Evolutionary conservation across 2,888 invertebrate genomes (phyloP), one percentile per base, ranked within the genome.

Genomic region (Onthophagus sagittarius): DNA sequence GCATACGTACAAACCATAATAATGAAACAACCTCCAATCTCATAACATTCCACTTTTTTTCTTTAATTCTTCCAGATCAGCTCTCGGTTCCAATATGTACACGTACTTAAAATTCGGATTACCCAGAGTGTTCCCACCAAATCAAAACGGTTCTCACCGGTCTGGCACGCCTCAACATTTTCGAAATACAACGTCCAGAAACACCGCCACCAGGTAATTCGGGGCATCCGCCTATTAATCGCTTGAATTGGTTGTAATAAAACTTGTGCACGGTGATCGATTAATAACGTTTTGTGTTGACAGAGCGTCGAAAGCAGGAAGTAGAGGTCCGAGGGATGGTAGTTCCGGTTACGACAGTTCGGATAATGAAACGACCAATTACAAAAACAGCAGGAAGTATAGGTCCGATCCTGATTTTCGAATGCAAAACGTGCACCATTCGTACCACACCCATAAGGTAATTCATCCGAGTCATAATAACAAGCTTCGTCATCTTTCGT

Each of bases 291-390:
- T 13, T 73, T 65, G 64, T 32, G 31, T 62, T 70, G 71, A 53
- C 78, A 90, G 90, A 80, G 87, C 87, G 76, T 88, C 88, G 73
- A 87, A 90, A 78, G 86, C 88, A 79, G 84, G 84, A 76, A 88
- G 86, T 79, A 87, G 92, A 75, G 92, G 92, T 3, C 88, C 90
- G 74, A 88, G 94, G 70, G 95, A 95, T 82, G 95, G 94, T 0
- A 95, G 95, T n/a, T 95, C 95, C 76, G 96, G 96, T 9, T 96
- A 96, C 85, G 95, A 96, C 82, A 96, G 95, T 80, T 96, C 95
- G 75, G 96, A 96, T 85, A 92, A 92, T 85, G 92, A 92, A 83
- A 92, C 92, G 1, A 88, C 90, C 23, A 87, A 89, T 77, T 90
- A 90, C 83, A 90, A 90, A 81, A 86, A 90, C 78, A 89, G 89